phyloP scores from a whole-genome alignment of 1,140 invertebrate species.

The Diorhabda elongata region DNA sequence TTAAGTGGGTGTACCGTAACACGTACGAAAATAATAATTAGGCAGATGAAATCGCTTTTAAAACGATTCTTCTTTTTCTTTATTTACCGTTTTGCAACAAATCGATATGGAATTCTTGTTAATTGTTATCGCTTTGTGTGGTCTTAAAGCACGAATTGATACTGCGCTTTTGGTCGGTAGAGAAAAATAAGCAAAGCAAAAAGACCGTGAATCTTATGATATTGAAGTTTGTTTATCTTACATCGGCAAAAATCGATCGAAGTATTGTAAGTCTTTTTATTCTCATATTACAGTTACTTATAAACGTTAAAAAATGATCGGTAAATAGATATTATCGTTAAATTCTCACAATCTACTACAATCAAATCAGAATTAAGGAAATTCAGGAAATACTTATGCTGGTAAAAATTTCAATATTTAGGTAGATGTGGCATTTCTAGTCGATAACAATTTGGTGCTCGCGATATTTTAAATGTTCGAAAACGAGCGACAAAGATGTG shows the following conservation, averaged over 20 bases:
- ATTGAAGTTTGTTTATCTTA: slow-evolving; percentile 17
- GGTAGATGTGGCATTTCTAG: too few relatives aligned
- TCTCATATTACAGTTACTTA: neutral
- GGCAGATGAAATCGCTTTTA: slow-evolving; percentile 22
- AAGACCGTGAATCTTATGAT: slow-evolving; percentile 18
- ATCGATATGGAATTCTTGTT: slow-evolving; percentile 22
- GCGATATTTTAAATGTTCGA: too few relatives aligned
- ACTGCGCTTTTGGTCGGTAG: slow-evolving; percentile 11
- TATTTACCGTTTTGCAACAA: slow-evolving; percentile 21
- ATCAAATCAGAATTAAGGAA: too few relatives aligned
- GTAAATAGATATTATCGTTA: neutral
- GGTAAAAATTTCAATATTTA: too few relatives aligned
- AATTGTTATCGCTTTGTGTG: slow-evolving; percentile 22
- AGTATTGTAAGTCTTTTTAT: slow-evolving; percentile 4
- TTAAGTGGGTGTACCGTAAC: slow-evolving; percentile 23
- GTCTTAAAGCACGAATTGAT: slow-evolving; percentile 18
- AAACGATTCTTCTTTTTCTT: slow-evolving; percentile 20
- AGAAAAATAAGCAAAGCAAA: slow-evolving; percentile 11
- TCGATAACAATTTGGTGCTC: too few relatives aligned
- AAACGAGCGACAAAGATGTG: too few relatives aligned
- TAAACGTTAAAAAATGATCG: neutral
- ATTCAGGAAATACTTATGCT: too few relatives aligned
- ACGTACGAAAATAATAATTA: slow-evolving; percentile 24
- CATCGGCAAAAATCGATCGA: slow-evolving; percentile 14
- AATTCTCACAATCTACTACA: too few relatives aligned